phyloP scores from a whole-genome alignment of 2,888 invertebrate genomes.

The Diaphora mendica region DNA sequence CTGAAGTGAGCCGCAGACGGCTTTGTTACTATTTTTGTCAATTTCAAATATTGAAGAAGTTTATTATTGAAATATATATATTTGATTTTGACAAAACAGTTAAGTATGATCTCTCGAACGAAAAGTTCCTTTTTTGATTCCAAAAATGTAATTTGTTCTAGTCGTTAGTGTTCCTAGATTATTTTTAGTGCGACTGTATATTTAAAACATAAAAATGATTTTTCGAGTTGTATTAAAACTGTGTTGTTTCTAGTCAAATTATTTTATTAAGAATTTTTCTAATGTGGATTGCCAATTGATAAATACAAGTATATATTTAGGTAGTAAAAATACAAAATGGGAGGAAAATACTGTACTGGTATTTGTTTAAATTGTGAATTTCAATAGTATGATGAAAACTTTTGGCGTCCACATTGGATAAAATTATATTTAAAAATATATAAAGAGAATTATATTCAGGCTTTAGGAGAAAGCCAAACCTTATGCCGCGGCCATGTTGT shows the following conservation, averaged over 20 bases:
- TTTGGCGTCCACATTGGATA: constrained; percentile 71
- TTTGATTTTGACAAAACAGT: constrained; percentile 53
- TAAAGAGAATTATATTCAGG: constrained; percentile 83
- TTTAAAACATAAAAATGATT: constrained; percentile 63
- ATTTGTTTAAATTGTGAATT: constrained; percentile 43
- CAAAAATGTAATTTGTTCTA: constrained; percentile 51
- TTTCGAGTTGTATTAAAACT: constrained; percentile 69
- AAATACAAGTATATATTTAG: constrained; percentile 46
- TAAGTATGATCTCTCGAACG: constrained; percentile 52
- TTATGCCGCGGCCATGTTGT: constrained; percentile 64
- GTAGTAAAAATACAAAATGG: constrained; percentile 40
- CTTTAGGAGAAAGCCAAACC: constrained; percentile 81
- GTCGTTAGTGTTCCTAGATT: constrained; percentile 50
- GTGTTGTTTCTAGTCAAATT: constrained; percentile 85
- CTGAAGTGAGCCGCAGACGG: constrained; percentile 33
- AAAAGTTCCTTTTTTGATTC: constrained; percentile 61
- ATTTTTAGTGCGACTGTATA: constrained; percentile 79
- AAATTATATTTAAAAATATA: constrained; percentile 70
- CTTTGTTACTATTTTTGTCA: constrained; percentile 47
- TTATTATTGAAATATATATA: constrained; percentile 50
- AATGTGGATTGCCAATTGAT: constrained; percentile 67
- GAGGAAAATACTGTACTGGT: constrained; percentile 28
- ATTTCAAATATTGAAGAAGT: constrained; percentile 51
- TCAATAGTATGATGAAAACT: constrained; percentile 44
- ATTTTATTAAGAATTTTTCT: constrained; percentile 73